Evolutionary conservation across 2,888 invertebrate species (phyloP), one percentile per base, ranked within the genome.

Genomic region (Cryptops parisi): DNA sequence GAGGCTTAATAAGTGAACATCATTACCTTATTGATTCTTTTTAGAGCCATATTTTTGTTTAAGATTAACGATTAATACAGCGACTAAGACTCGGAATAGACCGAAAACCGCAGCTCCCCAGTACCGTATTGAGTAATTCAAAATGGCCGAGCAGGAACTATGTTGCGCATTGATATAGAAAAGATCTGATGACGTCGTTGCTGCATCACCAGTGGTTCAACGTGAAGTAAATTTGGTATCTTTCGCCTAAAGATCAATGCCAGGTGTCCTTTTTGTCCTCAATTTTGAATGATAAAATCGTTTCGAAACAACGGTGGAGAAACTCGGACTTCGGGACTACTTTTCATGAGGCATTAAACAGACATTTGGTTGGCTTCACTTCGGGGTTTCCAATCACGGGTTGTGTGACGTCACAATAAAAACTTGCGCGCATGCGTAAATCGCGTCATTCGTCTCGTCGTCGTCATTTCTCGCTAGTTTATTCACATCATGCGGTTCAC

Each of bases 21-120:
- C 52, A 49, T 47, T 80, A 84, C 84, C 87, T 88, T 88, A 81
- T 88, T 88, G 81, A 88, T 88, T 84, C 88, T 83, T 83, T 88
- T 88, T 84, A 88, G 84, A 81, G 88, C 88, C 88, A 88, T 88
- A 47, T 47, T 46, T 39, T 43, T 43, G 17, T 40, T 33, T 40
- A 19, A 51, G 40, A 26, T 51, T 17, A 45, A 23, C 22, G 51
- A 19, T 15, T 26, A 21, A 19, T 15, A 19, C 47, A 46, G 26
- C 22, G 19, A 53, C 38, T 47, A 12, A 33, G 17, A 49, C n/a
- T 24, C n/a, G 40, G 40, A 21, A 27, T 25, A 22, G 43, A 39
- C 53, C 24, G 47, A 47, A 47, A 47, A 44, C 26, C 44, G 33
- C 19, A 38, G 47, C 44, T 47, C 25, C 51, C 26, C 40, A 50